Base-by-base conservation (phyloP, 2,888 invertebrate species). In the Phyllotreta striolata region DNA sequence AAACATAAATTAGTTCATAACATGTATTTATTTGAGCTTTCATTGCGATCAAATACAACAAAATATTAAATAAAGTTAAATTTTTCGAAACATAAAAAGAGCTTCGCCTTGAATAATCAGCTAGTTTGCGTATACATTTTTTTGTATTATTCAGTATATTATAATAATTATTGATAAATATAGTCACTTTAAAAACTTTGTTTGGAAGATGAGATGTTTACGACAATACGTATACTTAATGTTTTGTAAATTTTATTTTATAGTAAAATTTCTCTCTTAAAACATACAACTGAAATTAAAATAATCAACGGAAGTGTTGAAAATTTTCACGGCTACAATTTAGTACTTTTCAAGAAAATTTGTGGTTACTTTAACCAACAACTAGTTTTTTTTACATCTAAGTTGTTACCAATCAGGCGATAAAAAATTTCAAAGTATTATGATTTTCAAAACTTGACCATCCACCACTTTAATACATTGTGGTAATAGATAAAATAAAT, bases 11-110 rank as follows among this genome's bases (percentile, higher is more conserved):
- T 40, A 6, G 81, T 87, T 89, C 88, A 89, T 89, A 90, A 90
- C 89, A 90, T 89, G 89, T 89, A 90, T 90, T 90, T 89, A 90
- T 90, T 90, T 90, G 89, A 90, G 90, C 89, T 88, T 90, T 89
- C 88, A 89, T 89, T 89, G 89, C 89, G 88, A 89, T 89, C 88
- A 89, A 89, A 89, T 90, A 90, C 89, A 90, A 90, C 89, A 89
- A 89, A 89, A 89, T 89, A 89, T 74, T 88, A 89, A 89, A 89
- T 89, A 89, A 89, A 88, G 87, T 87, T 76, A 75, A 76, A 87
- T 79, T 89, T 88, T 88, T 72, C 68, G 88, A 88, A 89, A 87
- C 89, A 88, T 87, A 84, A 85, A 73, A 86, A 86, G 87, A 87
- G 87, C 87, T 87, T 87, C 79, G 82, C 83, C 83, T 84, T 85